Evolutionary conservation across 2,797 vertebrate genomes (phyloP).

Genomic region (Pithecia hirsuta): DNA sequence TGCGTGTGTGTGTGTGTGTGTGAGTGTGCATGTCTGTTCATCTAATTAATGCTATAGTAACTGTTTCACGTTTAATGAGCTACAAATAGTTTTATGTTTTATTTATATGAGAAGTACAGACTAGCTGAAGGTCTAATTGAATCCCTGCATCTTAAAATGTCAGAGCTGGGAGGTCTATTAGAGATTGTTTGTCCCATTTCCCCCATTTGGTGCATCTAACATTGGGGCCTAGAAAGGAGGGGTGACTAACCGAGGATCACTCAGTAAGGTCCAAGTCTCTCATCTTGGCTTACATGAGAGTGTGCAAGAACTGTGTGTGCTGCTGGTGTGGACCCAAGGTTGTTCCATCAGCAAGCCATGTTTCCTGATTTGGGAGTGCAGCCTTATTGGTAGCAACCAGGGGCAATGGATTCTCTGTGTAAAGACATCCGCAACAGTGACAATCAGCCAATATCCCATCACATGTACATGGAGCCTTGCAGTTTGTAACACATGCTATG

Average conservation of each 20-base stretch:
- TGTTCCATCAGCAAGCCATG: background rate
- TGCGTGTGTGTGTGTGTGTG: background rate
- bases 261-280: background rate
- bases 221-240: background rate
- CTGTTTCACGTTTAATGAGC: slow-evolving; percentile 20
- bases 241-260: background rate
- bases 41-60: slow-evolving; percentile 36
- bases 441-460: no score
- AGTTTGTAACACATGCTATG: background rate
- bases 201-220: background rate
- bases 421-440: background rate
- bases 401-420: background rate
- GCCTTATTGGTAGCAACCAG: background rate
- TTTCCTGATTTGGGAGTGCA: background rate
- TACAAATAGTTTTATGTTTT: slow-evolving; percentile 44
- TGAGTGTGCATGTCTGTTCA: background rate
- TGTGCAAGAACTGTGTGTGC: background rate
- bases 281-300: background rate
- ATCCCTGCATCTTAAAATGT: background rate
- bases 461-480: background rate
- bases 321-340: background rate
- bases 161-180: background rate
- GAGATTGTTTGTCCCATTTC: background rate
- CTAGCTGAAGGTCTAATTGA: background rate
- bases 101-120: slow-evolving; percentile 26